Evolutionary conservation across 1,140 invertebrate species (phyloP).

Genomic region (Neuroterus valhalla): DNA sequence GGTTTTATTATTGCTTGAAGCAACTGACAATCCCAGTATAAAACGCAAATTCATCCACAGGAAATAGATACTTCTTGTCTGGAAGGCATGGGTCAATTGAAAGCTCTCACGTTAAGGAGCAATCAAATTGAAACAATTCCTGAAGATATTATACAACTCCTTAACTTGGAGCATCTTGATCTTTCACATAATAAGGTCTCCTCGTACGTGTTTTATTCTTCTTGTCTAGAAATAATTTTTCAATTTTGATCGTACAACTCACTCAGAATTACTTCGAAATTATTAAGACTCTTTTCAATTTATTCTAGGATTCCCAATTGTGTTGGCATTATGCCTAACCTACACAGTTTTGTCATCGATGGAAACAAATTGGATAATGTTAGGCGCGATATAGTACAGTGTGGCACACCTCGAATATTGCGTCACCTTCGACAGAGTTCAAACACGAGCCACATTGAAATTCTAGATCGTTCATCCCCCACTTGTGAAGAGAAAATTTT

Average conservation of each 20-base stretch:
- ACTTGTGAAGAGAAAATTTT: slow-evolving; percentile 65
- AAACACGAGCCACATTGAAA: slow-evolving; percentile 69
- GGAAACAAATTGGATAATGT: slow-evolving; percentile 89
- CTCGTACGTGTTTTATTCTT: slow-evolving; percentile 74
- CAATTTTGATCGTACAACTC: not conserved
- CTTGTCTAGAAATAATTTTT: slow-evolving; percentile 17
- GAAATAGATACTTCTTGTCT: slow-evolving; percentile 80
- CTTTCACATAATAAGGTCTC: slow-evolving; percentile 87
- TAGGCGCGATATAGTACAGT: slow-evolving; percentile 84
- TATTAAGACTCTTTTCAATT: slow-evolving; percentile 37
- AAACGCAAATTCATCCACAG: slow-evolving; percentile 67
- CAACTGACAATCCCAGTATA: not conserved
- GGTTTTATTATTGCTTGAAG: not conserved
- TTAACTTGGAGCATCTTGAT: slow-evolving; percentile 86
- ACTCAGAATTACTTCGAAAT: slow-evolving; percentile 18
- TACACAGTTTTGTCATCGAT: slow-evolving; percentile 88
- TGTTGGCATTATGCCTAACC: slow-evolving; percentile 84
- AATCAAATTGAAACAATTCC: slow-evolving; percentile 85
- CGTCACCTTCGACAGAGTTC: slow-evolving; percentile 84
- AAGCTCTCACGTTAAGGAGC: slow-evolving; percentile 84
- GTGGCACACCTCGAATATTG: slow-evolving; percentile 87
- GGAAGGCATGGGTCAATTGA: slow-evolving; percentile 81
- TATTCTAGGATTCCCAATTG: slow-evolving; percentile 82
- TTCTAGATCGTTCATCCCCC: slow-evolving; percentile 49
- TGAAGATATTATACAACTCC: slow-evolving; percentile 84